Evolutionary conservation across 2,888 invertebrate species (phyloP).

Genomic region (Petrolisthes cinctipes): DNA sequence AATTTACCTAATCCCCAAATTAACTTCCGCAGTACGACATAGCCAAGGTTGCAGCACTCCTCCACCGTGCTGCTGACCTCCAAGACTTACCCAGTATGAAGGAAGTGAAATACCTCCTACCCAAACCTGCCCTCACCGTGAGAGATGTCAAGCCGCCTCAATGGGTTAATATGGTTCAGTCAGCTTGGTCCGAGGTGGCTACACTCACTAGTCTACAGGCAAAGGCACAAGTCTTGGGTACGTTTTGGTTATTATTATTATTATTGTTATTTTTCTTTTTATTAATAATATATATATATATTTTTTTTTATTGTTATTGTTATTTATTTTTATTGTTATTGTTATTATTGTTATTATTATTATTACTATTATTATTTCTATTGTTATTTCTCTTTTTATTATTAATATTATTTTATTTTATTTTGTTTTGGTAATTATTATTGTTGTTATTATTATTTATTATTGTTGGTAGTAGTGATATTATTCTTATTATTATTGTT

Average conservation of each 20-base stretch:
- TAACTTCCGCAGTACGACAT: constrained; percentile 78
- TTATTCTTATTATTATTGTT: too few relatives aligned
- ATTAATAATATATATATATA: neutral
- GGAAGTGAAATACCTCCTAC: constrained; percentile 88
- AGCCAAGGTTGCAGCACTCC: constrained; percentile 88
- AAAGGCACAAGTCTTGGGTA: constrained; percentile 81
- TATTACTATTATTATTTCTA: too few relatives aligned
- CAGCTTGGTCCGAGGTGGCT: constrained; percentile 87
- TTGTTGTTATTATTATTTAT: too few relatives aligned
- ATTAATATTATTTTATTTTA: too few relatives aligned
- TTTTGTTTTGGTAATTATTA: too few relatives aligned
- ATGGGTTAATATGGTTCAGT: constrained; percentile 90
- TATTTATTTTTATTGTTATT: too few relatives aligned
- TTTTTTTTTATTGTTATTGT: neutral
- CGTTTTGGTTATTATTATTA: constrained; percentile 43
- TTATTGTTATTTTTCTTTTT: too few relatives aligned
- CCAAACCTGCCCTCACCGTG: constrained; percentile 88
- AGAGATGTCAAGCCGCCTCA: constrained; percentile 88
- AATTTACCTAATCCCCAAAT: neutral
- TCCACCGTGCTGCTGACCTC: constrained; percentile 92
- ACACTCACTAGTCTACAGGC: constrained; percentile 83
- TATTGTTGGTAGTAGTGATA: too few relatives aligned
- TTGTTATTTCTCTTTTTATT: too few relatives aligned
- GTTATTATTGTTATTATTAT: too few relatives aligned
- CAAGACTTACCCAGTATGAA: constrained; percentile 85